Evolutionary conservation across 2,797 vertebrate genomes (phyloP), one percentile per base, ranked within the genome.

Genomic region (Lepilemur septentrionalis): DNA sequence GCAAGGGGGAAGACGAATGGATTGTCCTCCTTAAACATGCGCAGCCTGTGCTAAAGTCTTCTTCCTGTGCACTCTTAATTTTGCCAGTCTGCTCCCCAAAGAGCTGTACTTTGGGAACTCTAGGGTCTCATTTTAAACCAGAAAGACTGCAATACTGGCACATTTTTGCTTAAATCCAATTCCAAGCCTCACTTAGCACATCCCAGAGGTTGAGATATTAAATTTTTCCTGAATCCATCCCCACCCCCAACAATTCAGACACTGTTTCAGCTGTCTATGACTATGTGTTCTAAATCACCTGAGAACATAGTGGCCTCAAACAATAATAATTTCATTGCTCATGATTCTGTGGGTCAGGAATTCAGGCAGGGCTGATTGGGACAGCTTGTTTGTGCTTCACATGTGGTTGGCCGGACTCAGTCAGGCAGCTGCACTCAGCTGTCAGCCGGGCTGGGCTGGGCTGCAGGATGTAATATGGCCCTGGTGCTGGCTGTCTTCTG

Each of bases 271-370:
- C 87, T 65, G 94, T 78, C 55, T 57, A 10, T 6, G 30, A 32
- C 63, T 92, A 10, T 75, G 43, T 69, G 43, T 46, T 80, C 38
- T 41, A 32, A 28, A 63, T 67, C 25, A 65, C 55, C 20, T 88
- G 20, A 57, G 94, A 41, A 82, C 46, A 57, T 0, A 57, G 80
- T 83, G 59, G 32, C 83, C 89, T 85, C 67, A 88, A 78, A 94
- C 18, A 76, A 48, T 61, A 48, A 67, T 91, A 46, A 43, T 86
- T 82, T 89, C 87, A 91, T 79, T 94, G 46, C 32, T 88, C 15
- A 20, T 86, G 76, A 87, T 93, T 59, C 89, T 84, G 18, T 73
- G 69, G 65, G 80, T 95, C 76, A 94, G 92, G 65, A 92, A 94
- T 76, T 87, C 13, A 48, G 75, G 76, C 50, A 95, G 85, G 63